These are phyloP conservation scores for Misgurnus anguillicaudatus DNA, from an alignment of 2,113 vertebrate species.

Conservation along the genomic window DNA sequence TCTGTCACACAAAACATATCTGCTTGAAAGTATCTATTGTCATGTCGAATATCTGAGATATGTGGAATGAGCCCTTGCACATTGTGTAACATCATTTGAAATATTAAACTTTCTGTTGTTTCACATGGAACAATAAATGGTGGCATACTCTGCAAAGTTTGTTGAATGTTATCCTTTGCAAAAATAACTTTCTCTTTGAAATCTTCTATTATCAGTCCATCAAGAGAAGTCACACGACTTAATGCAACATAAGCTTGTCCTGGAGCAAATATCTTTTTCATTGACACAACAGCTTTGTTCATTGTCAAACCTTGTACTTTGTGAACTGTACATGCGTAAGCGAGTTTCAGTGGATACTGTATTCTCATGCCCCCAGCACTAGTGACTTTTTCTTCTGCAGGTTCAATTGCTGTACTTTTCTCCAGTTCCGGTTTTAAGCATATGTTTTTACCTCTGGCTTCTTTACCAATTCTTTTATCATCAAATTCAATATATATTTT, in stretches of 20 bases:
- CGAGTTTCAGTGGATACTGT: background rate
- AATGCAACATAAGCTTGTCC: background rate
- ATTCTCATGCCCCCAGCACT: background rate
- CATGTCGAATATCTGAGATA: slow-evolving; percentile 2
- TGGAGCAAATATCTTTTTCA: slow-evolving; percentile 7
- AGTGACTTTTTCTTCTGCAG: background rate
- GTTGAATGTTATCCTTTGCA: background rate
- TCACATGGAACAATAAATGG: background rate
- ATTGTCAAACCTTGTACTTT: no score
- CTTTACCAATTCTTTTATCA: background rate
- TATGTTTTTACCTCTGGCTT: background rate
- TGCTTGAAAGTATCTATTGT: background rate
- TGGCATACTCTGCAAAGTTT: background rate
- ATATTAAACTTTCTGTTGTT: background rate
- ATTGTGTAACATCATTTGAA: background rate
- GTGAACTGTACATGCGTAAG: background rate
- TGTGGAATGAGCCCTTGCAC: background rate
- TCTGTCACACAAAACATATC: background rate
- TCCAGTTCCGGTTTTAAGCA: background rate
- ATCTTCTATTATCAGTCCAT: background rate
- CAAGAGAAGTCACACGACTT: no score
- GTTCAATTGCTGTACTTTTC: background rate
- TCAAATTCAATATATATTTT: background rate
- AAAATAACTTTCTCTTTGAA: slow-evolving; percentile 5
- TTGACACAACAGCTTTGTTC: background rate